Evolutionary conservation across 2,113 vertebrate genomes (phyloP).

Genomic region (Bubo bubo): DNA sequence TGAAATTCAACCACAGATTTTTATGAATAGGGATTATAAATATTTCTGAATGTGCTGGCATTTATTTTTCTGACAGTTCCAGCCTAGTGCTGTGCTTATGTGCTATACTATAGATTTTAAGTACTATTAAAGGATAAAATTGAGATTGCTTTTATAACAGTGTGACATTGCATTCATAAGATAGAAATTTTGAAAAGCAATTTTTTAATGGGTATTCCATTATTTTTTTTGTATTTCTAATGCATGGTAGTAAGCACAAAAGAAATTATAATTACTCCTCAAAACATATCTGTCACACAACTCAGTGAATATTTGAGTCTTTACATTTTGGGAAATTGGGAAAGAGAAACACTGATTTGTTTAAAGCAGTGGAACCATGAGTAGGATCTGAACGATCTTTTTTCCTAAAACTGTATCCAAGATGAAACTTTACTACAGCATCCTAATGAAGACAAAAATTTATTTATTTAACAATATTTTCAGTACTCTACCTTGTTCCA

Average conservation of each 20-base stretch:
- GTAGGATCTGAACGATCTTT: not conserved
- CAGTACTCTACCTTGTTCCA: conserved; percentile 87
- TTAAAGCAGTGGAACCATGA: not conserved
- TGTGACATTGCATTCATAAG: not conserved
- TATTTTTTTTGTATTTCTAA: not conserved
- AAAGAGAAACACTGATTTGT: not conserved
- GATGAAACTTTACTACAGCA: not conserved
- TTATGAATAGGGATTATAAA: not conserved
- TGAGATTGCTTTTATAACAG: not conserved
- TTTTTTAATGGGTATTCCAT: not conserved
- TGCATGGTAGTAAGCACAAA: not conserved
- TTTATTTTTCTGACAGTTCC: not conserved
- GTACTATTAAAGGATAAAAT: not conserved
- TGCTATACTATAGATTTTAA: not conserved
- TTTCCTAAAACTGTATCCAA: not conserved
- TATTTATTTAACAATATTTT: not conserved
- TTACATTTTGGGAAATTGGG: not conserved
- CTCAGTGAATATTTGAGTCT: not conserved
- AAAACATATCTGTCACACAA: not conserved
- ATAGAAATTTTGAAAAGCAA: not conserved
- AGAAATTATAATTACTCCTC: not conserved
- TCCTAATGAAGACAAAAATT: not conserved
- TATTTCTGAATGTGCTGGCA: not conserved
- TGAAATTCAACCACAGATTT: not conserved
- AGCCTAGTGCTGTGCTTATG: not conserved